These are phyloP conservation scores for Pentamera pediparva DNA, from an alignment of 53 echinoderm and acorn worm genomes.

Conservation along the genomic window DNA sequence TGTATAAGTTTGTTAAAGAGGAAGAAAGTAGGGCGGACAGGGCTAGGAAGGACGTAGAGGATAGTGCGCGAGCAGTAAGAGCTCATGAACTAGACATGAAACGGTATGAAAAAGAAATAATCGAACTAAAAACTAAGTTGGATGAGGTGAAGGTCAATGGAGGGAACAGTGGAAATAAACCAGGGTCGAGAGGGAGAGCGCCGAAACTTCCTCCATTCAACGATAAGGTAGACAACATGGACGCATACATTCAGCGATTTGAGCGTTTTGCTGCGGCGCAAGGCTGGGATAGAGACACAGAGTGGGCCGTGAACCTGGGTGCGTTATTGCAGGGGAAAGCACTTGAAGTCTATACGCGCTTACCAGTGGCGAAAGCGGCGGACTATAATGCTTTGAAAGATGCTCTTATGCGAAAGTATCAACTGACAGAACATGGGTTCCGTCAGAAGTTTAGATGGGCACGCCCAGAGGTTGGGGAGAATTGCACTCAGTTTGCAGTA, in stretches of 20 bases:
- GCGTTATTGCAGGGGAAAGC: constrained; percentile 30
- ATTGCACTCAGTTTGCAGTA: constrained; percentile 7
- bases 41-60: background rate
- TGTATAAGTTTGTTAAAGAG: background rate
- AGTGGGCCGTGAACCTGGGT: constrained; percentile 33
- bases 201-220: constrained; percentile 33
- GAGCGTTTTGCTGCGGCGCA: constrained; percentile 27
- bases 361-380: background rate
- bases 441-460: constrained; percentile 27
- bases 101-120: no score
- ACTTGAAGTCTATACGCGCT: constrained; percentile 29
- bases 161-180: background rate
- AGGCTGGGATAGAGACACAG: constrained; percentile 7
- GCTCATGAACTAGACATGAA: background rate
- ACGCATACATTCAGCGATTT: constrained; percentile 35
- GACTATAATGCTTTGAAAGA: constrained; percentile 17
- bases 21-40: background rate
- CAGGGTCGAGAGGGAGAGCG: background rate
- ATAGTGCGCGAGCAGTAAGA: background rate
- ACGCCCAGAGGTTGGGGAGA: constrained; percentile 33
- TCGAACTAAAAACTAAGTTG: no score
- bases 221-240: constrained; percentile 20
- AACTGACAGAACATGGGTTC: constrained; percentile 33
- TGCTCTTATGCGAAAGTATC: constrained; percentile 16
- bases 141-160: background rate